Evolutionary conservation across 1,140 invertebrate genomes (phyloP).

Genomic region (Nasonia longicornis): DNA sequence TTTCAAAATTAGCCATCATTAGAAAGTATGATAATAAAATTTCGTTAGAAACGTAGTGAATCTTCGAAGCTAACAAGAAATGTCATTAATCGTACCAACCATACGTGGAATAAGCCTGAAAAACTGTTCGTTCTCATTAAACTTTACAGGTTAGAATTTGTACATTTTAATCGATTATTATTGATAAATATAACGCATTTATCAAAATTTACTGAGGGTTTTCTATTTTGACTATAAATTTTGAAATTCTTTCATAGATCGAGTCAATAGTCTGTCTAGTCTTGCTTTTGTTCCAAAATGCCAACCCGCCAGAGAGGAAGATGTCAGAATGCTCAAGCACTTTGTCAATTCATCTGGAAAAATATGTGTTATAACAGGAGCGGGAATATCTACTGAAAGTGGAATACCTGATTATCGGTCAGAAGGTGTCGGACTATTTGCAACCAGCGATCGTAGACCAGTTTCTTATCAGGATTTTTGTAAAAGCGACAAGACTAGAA

Average conservation of each 20-base stretch:
- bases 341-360: conserved; percentile 75
- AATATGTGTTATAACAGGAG: conserved; percentile 87
- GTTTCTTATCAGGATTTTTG: conserved; percentile 90
- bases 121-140: neutral
- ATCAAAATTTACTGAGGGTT: too few relatives aligned
- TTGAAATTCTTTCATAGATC: neutral
- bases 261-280: conserved; percentile 46
- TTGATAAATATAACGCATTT: too few relatives aligned
- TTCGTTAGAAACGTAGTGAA: too few relatives aligned
- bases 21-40: too few relatives aligned
- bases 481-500: conserved; percentile 75
- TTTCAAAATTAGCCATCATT: too few relatives aligned
- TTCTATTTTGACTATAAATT: neutral
- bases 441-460: conserved; percentile 84
- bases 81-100: neutral
- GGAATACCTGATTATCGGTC: conserved; percentile 97
- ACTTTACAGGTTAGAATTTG: neutral
- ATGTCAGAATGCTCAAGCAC: conserved; percentile 74
- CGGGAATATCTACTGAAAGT: conserved; percentile 95
- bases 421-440: conserved; percentile 91
- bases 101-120: neutral
- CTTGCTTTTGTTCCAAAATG: conserved; percentile 79
- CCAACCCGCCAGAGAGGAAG: conserved; percentile 72
- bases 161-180: too few relatives aligned
- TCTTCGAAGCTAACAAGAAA: neutral